Evolutionary conservation across 2,797 vertebrate species (phyloP), one percentile per base, ranked within the genome.

Genomic region (Chrysolophus pictus): DNA sequence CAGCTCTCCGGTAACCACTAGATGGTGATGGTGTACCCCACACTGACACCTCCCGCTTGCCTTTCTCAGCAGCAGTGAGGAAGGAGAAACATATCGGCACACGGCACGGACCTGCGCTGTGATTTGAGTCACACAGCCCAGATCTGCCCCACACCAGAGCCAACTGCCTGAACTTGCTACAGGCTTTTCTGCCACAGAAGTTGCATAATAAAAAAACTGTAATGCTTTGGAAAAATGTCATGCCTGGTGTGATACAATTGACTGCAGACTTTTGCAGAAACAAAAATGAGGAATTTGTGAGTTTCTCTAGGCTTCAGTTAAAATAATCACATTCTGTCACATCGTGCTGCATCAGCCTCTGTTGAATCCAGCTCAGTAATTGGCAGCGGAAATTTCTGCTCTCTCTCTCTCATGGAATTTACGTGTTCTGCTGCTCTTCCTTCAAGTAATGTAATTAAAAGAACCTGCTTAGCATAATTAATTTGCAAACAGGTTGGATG

Each of bases 391-490:
- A 93, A 71, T 39, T 41, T 81, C 75, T 84, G 35, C 77, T 71
- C 86, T 87, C 15, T 70, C 42, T 80, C 42, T 80, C 68, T 77
- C 56, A 90, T 8, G 42, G 88, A 92, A 87, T 88, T 67, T 75
- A 47, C 58, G 81, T 74, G 78, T 96, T 94, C 88, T 90, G 53
- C 64, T 91, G 80, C 87, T 94, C 60, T 95, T 89, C 88, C 91
- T 96, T 89, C 87, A 80, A 96, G 94, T 92, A 91, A 95, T 93
- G 90, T 95, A 95, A 96, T 96, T 94, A 93, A 93, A 96, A 86
- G 84, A 89, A 64, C 51, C 72, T 94, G 62, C 47, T 95, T 95
- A 92, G 79, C 70, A 89, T 95, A 96, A 95, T 95, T 96, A 95
- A 96, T 95, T 96, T 91, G 51, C 76, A 73, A 89, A 75, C 88